Base-by-base conservation (phyloP, 2,888 invertebrate genomes). In the Monochamus alternatus region DNA sequence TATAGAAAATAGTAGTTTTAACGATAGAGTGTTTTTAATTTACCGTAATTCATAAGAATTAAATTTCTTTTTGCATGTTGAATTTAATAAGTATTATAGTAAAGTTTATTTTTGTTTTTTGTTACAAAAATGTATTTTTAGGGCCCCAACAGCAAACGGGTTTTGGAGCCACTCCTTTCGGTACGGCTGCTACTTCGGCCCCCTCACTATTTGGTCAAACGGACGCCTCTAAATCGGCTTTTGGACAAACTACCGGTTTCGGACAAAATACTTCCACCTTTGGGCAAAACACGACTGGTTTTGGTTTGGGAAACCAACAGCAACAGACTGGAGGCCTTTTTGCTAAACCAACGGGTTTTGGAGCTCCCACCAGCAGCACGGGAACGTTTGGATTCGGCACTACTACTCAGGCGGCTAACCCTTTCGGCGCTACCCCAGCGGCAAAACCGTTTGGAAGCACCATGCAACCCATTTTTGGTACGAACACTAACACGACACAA, bases 201-300 rank as follows among this genome's bases (percentile, higher is more conserved):
- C 90, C 89, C 5, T 83, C 88, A 1, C 84, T 92, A 3, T 94
- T 94, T 87, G 92, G 92, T 31, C 82, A 81, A 59, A 75, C 81
- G 8, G 84, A 84, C 73, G 91, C 91, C 78, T 82, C 82, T 31
- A 86, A 86, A 76, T 70, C 84, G 9, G 83, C 81, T 9, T 87
- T 93, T 86, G 91, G 92, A 52, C 86, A 90, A 68, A 90, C 91
- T 1, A 90, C 91, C 65, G 90, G 95, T 52, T 94, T 96, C 88
- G 94, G 93, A 0, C 93, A 94, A 89, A 87, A 90, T 44, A 88
- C 91, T 0, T 88, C 91, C 0, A 87, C 89, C 0, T 92, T 92
- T 86, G 91, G 91, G 0, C 85, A 85, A 75, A 76, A 71, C 64
- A 86, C 89, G 0, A 85, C 90, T 9, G 87, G 87, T 62, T 82